Percentiles rank a stretch among this genome's conserved stretches.
These are phyloP conservation scores for Monopis laevigella DNA, from an alignment of 2,888 invertebrate genomes.

Conservation along the genomic window DNA sequence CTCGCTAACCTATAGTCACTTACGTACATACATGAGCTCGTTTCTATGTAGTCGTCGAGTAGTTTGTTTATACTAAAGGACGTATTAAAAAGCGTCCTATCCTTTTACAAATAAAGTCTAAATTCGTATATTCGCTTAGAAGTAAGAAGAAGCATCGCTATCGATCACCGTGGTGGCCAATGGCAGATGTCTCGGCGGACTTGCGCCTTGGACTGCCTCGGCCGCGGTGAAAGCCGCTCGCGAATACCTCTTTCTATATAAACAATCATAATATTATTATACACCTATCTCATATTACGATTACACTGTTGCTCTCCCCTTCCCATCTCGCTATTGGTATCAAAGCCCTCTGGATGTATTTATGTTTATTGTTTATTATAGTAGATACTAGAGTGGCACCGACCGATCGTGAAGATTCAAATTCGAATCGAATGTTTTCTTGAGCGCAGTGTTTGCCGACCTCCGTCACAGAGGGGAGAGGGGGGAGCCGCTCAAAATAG, in stretches of 20 bases:
- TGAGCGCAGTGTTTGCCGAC: constrained; percentile 38
- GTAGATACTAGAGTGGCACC: no score
- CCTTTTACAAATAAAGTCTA: constrained; percentile 35
- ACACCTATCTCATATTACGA: constrained; percentile 28
- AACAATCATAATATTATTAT: no score
- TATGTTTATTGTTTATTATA: no score
- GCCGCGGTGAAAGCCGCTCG: constrained; percentile 56
- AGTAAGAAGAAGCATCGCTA: constrained; percentile 52
- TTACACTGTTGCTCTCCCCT: constrained; percentile 23
- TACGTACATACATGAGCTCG: constrained; percentile 46
- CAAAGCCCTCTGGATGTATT: constrained; percentile 39
- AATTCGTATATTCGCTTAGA: constrained; percentile 34
- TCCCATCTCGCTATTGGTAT: constrained; percentile 19
- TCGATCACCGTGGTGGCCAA: constrained; percentile 72
- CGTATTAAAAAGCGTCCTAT: constrained; percentile 46
- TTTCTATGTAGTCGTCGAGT: constrained; percentile 50
- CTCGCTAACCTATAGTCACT: constrained; percentile 30
- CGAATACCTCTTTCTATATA: no score
- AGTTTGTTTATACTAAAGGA: constrained; percentile 69
- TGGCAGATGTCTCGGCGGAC: constrained; percentile 67
- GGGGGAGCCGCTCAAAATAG: constrained; percentile 36
- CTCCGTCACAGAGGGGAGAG: constrained; percentile 39
- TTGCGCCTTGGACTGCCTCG: constrained; percentile 57
- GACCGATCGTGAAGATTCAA: no score
- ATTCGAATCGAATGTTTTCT: constrained; percentile 27